Conservation (phyloP, 2,888 invertebrate genomes). For the Piscicola geometra region DNA sequence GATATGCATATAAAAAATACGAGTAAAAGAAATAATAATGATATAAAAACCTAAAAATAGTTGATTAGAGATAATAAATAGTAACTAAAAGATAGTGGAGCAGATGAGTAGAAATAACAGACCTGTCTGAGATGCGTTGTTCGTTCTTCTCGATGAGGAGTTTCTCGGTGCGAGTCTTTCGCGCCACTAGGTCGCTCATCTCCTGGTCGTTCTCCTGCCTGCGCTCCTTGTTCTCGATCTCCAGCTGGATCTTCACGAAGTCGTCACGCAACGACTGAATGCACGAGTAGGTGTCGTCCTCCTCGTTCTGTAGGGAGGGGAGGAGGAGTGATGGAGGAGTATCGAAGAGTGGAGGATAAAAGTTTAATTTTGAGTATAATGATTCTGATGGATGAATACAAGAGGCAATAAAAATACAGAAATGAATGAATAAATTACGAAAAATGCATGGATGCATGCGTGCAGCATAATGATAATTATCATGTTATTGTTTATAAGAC, state of each 20-base stretch:
- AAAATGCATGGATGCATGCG: too few species aligned
- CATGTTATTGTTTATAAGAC: background rate
- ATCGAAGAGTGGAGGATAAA: too few species aligned
- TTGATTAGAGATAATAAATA: too few species aligned
- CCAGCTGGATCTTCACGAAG: conserved; percentile 48
- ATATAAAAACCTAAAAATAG: too few species aligned
- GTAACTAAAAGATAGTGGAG: background rate
- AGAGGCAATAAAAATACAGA: too few species aligned
- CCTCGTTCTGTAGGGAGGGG: conserved; percentile 47
- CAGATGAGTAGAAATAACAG: background rate
- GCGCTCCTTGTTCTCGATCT: conserved; percentile 47
- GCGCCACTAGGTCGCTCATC: conserved; percentile 44
- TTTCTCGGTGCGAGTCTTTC: conserved; percentile 47
- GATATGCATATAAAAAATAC: too few species aligned
- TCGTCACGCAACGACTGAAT: conserved; percentile 52
- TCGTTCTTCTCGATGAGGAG: conserved; percentile 49
- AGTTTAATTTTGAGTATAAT: too few species aligned
- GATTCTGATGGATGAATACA: too few species aligned
- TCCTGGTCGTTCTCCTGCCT: conserved; percentile 43
- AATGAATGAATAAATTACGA: too few species aligned
- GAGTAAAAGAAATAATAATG: too few species aligned
- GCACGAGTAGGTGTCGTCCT: conserved; percentile 52
- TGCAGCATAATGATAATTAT: too few species aligned
- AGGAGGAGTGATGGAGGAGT: too few species aligned
- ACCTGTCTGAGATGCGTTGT: conserved; percentile 45